Evolutionary conservation across 2,888 invertebrate species (phyloP).

Genomic region (Macrophya annulata): DNA sequence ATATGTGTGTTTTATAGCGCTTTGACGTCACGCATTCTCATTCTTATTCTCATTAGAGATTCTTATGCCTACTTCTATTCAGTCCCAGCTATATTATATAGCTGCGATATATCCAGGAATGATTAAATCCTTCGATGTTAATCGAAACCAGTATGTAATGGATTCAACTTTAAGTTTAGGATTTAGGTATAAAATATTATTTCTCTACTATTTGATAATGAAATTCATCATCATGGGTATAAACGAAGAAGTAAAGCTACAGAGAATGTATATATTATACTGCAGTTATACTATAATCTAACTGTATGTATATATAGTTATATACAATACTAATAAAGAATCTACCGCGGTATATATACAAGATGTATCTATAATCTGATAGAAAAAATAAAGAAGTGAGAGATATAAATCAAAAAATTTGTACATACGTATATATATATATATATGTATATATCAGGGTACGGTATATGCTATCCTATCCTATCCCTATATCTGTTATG

Average conservation of each 20-base stretch:
- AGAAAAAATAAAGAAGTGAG: background rate
- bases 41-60: background rate
- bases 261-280: too few relatives aligned
- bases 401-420: background rate
- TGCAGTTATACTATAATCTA: too few relatives aligned
- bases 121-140: too few relatives aligned
- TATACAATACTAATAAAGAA: background rate
- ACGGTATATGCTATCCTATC: background rate
- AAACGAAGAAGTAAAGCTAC: too few relatives aligned
- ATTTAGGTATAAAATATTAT: too few relatives aligned
- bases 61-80: background rate
- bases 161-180: too few relatives aligned
- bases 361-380: background rate
- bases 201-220: too few relatives aligned
- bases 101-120: background rate
- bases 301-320: too few relatives aligned
- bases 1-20: background rate
- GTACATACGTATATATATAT: background rate
- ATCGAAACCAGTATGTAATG: too few relatives aligned
- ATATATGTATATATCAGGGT: too few relatives aligned
- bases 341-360: background rate
- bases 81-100: too few relatives aligned
- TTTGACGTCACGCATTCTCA: conserved; percentile 24
- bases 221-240: too few relatives aligned
- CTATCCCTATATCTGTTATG: conserved; percentile 22